Base-by-base conservation (phyloP, 1,140 invertebrate species). In the Goniozus legneri region DNA sequence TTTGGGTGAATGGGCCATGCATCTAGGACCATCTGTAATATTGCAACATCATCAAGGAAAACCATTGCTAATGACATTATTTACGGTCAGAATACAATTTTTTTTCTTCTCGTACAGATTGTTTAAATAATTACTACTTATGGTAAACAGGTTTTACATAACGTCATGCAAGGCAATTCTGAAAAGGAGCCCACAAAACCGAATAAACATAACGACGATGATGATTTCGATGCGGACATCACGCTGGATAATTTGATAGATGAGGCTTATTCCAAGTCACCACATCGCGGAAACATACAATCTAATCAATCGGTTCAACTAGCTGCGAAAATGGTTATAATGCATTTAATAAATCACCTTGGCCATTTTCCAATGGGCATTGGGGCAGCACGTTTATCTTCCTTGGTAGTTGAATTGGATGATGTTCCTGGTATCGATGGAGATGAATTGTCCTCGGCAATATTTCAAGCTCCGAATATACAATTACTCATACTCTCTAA, bases 1-100 rank as follows among this genome's bases (percentile, higher is more conserved):
- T 67, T 75, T 97, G 22, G 90, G 91, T 0, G 93, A 97, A 77
- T 97, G 93, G 87, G 95, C 92, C 44, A 92, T 97, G 83, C 79
- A 79, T 53, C 76, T 91, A 52, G 79, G 77, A 36, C 77, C 79
- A 18, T 64, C 52, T 35, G 64, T 74, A 42, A 58, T 81, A 42
- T 54, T 79, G 30, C 64, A 69, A 35, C 56, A 71, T 39, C 75
- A 72, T 13, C 77, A 79, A 42, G 75, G 74, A 15, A 79, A 77
- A 38, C 77, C 80, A 22, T 60, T 87, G 2, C 71, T 87, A 18
- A 67, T 82, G 21, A 82, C 80, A 35, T 74, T 86, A 35, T 85
- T 85, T 61, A 80, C 79, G 49, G 82, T 84, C 56, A 63, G 59
- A 60, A 48, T 18, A 8, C 12, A 52, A 13, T 33, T 46, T 72